These are phyloP conservation scores for Tetrapedia diversipes DNA, from an alignment of 2,888 invertebrate genomes.

Conservation along the genomic window DNA sequence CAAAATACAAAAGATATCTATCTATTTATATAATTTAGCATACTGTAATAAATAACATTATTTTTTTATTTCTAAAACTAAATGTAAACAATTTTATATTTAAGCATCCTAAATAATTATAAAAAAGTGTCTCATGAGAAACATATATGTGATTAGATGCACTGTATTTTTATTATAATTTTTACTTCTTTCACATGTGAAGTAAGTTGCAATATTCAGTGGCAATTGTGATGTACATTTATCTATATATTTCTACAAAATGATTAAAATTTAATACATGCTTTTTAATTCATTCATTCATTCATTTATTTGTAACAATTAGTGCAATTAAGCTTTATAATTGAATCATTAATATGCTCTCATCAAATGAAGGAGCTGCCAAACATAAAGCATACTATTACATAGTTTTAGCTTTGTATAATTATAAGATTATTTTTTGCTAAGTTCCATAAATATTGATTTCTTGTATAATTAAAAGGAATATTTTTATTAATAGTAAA, in stretches of 20 bases:
- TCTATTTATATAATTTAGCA: constrained; percentile 59
- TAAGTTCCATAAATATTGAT: constrained; percentile 56
- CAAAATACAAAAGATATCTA: constrained; percentile 44
- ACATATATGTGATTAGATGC: constrained; percentile 24
- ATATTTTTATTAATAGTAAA: constrained; percentile 21
- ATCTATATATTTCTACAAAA: constrained; percentile 29
- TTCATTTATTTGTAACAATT: constrained; percentile 32
- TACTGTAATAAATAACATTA: constrained; percentile 50
- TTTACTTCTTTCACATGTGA: constrained; percentile 35
- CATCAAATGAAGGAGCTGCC: constrained; percentile 60
- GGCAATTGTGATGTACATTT: constrained; percentile 40
- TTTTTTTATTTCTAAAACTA: constrained; percentile 59
- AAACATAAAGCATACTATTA: constrained; percentile 59
- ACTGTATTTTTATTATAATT: constrained; percentile 29
- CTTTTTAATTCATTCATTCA: constrained; percentile 32
- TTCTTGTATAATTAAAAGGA: constrained; percentile 14
- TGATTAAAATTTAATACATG: constrained; percentile 16
- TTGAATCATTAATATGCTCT: constrained; percentile 49
- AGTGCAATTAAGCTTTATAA: constrained; percentile 51
- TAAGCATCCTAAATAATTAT: constrained; percentile 38
- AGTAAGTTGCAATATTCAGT: constrained; percentile 49
- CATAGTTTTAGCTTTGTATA: constrained; percentile 39
- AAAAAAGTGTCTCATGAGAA: constrained; percentile 23
- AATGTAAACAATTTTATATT: constrained; percentile 50
- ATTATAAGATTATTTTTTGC: constrained; percentile 55